Percentiles rank a stretch among this genome's conserved stretches.
phyloP scores from a whole-genome alignment of 2,797 vertebrate species.

The Labeo calbasu region DNA sequence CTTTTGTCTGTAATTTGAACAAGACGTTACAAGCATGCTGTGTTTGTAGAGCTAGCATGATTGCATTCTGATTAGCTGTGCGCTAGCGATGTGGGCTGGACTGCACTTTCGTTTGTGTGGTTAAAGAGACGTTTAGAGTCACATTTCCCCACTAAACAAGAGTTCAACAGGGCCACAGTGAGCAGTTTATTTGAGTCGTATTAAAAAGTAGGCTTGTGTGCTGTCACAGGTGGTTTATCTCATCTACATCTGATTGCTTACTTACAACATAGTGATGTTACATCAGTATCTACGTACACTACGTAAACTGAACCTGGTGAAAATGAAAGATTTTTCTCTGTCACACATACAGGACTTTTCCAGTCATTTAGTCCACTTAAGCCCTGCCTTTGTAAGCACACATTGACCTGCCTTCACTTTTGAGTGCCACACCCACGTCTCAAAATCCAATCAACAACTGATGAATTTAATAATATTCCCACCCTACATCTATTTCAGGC shows the following conservation, averaged over 20 bases:
- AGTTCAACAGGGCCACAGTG: not conserved
- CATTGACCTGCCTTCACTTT: not conserved
- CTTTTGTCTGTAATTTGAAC: not conserved
- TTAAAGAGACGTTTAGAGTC: not conserved
- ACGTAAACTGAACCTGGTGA: not conserved
- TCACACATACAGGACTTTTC: not conserved
- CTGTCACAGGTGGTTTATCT: not conserved
- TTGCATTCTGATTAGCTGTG: conserved; percentile 22
- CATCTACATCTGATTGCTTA: not conserved
- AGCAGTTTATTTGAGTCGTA: not conserved
- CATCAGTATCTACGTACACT: not conserved
- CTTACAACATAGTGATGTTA: not conserved
- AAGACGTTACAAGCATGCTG: not conserved
- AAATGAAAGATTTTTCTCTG: not conserved
- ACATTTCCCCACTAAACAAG: not conserved
- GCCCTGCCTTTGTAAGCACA: too few relatives aligned
- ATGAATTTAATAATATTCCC: not conserved
- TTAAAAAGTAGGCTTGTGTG: not conserved
- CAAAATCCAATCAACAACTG: not conserved
- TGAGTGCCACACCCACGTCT: not conserved
- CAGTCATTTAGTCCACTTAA: not conserved
- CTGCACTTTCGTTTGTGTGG: not conserved
- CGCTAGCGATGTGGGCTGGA: conserved; percentile 9
- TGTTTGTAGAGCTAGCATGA: conserved; percentile 4
- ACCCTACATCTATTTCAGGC: not conserved